Evolutionary conservation across 2,888 invertebrate species (phyloP).

Genomic region (Euplagia quadripunctaria): DNA sequence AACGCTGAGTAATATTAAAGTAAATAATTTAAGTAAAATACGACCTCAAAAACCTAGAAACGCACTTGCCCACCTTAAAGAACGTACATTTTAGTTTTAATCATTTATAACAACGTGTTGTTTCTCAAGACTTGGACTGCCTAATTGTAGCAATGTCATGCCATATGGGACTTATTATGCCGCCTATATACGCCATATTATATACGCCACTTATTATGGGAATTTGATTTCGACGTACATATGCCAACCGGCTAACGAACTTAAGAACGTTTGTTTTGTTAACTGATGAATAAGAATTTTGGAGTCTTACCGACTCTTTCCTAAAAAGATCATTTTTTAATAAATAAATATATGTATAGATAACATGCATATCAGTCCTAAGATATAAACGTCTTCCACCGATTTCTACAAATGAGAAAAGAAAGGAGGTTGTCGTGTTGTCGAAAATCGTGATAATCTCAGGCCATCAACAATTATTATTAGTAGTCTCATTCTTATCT

Average conservation of each 20-base stretch:
- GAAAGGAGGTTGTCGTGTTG: too few species aligned
- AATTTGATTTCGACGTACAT: not conserved
- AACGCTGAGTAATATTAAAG: not conserved
- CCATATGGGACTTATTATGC: too few species aligned
- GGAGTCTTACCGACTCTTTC: too few species aligned
- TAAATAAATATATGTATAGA: not conserved
- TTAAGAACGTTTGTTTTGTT: not conserved
- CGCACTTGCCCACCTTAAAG: not conserved
- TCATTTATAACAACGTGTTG: constrained; percentile 39
- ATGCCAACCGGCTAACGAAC: not conserved
- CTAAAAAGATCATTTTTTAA: not conserved
- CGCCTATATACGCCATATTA: too few species aligned
- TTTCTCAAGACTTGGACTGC: constrained; percentile 52
- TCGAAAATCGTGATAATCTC: too few species aligned
- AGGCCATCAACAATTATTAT: too few species aligned
- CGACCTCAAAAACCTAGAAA: constrained; percentile 5
- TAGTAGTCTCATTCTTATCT: too few species aligned
- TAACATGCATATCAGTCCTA: too few species aligned
- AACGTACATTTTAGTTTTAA: constrained; percentile 9
- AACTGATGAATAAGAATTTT: not conserved
- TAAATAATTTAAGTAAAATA: not conserved
- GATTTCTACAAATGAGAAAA: too few species aligned
- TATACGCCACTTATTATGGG: not conserved
- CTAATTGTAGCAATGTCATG: not conserved
- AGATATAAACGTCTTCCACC: too few species aligned